Base-by-base conservation (phyloP, 1,140 invertebrate species). In the Muscidifurax raptorellus region DNA sequence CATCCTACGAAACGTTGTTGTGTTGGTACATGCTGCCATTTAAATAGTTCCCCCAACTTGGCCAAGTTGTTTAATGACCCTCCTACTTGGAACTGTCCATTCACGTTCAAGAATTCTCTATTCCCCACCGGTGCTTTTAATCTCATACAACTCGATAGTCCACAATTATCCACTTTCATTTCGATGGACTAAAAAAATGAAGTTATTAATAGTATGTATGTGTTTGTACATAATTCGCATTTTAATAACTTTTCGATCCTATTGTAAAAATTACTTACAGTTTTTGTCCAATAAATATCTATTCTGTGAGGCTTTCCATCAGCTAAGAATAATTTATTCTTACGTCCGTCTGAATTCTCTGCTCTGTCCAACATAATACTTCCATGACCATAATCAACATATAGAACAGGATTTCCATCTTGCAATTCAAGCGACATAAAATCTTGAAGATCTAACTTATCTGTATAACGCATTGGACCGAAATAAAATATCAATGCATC, bases 341-440 rank as follows among this genome's bases (percentile, higher is more conserved):
- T 83, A 96, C 95, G 87, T 96, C 95, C 91, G 87, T 94, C 92
- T 25, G 80, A 82, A 27, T 75, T 71, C 9, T 85, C 80, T 22
- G 84, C 78, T 72, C 75, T 85, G 22, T 85, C 85, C 28, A 86
- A 36, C 32, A 83, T 85, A 47, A 95, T 93, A 0, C 96, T 96
- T 2, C 98, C 98, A 0, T 96, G 95, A 5, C 98, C 98, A 92
- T 98, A 98, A 93, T 99, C 96, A 18, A 99, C 95, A 25, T 97
- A 95, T 0, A 99, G 93, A 0, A 97, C 94, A 0, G 97, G 97
- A 89, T 95, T 97, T 18, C 98, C 98, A 81, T 97, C 94, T n/a
- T 95, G 92, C 32, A 99, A 92, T 91, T 99, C 98, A 66, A 99
- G 88, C 0, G 98, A 96, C 92, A 99, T 96, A 90, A 99, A 99